These are phyloP conservation scores for Onychomys torridus DNA, from an alignment of 2,797 vertebrate genomes.

Conservation along the genomic window DNA sequence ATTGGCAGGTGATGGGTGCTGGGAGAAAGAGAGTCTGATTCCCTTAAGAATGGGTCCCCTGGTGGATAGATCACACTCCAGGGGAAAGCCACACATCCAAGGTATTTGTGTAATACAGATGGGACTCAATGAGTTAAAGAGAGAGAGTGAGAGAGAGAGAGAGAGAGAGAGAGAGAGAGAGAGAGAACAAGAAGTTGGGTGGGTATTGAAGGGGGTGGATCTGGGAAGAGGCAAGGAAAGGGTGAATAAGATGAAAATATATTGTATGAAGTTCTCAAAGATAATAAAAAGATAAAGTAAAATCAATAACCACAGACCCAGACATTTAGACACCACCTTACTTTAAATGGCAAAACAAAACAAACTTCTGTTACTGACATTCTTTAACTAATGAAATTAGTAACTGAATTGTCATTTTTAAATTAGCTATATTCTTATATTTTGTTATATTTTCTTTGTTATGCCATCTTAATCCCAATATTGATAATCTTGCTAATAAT, in stretches of 20 bases:
- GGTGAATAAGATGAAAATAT: neutral
- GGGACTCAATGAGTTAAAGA: neutral
- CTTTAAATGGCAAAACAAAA: conserved; percentile 66
- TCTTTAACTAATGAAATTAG: conserved; percentile 69
- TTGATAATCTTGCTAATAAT: conserved; percentile 76
- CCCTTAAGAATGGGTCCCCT: neutral
- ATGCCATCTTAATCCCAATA: conserved; percentile 52
- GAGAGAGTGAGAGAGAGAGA: no score
- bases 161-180: no score
- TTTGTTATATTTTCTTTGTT: conserved; percentile 70
- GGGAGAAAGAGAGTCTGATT: neutral
- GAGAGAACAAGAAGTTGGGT: neutral
- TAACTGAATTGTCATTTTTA: conserved; percentile 65
- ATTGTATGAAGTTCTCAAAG: neutral
- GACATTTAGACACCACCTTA: neutral
- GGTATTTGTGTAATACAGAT: neutral
- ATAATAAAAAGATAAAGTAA: neutral
- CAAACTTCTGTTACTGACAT: conserved; percentile 58
- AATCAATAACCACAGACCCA: conserved; percentile 20
- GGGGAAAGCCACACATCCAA: no score
- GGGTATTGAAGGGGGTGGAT: neutral
- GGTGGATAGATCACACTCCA: neutral
- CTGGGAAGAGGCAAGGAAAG: neutral
- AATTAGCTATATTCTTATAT: conserved; percentile 33
- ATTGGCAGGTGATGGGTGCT: neutral